Percentiles rank a stretch among this genome's conserved stretches.
Evolutionary conservation across 2,888 invertebrate species (phyloP).

Genomic region (Spicauda simplicius): DNA sequence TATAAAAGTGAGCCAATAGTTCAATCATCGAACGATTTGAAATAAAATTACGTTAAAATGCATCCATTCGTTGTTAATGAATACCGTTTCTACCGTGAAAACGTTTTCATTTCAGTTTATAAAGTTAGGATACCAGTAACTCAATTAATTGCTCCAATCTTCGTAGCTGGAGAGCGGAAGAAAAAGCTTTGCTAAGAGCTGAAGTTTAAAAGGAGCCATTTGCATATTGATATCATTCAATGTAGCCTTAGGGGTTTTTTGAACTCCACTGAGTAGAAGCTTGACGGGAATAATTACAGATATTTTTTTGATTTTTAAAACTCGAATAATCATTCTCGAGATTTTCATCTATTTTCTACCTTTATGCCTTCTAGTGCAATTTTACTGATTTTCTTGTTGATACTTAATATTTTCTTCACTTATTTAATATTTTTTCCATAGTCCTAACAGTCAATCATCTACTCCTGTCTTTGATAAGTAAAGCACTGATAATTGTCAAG

Average conservation of each 20-base stretch:
- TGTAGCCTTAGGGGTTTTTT: slow-evolving; percentile 33
- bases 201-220: slow-evolving; percentile 35
- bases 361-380: not conserved
- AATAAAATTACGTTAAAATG: not conserved
- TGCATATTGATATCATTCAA: slow-evolving; percentile 36
- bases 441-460: too few species aligned
- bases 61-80: slow-evolving; percentile 8
- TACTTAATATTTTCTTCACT: too few species aligned
- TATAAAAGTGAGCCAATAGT: too few species aligned
- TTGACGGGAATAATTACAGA: slow-evolving; percentile 14
- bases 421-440: too few species aligned
- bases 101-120: slow-evolving; percentile 30
- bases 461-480: too few species aligned
- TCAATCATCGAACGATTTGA: not conserved
- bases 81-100: slow-evolving; percentile 23
- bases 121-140: slow-evolving; percentile 37
- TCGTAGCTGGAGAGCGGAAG: slow-evolving; percentile 32
- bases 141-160: slow-evolving; percentile 36
- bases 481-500: too few species aligned
- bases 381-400: too few species aligned
- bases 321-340: too few species aligned
- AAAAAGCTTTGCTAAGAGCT: slow-evolving; percentile 30
- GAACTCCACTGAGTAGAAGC: slow-evolving; percentile 23
- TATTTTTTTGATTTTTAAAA: too few species aligned
- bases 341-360: too few species aligned